phyloP scores from a whole-genome alignment of 2,113 vertebrate genomes.

The Centropristis striata region DNA sequence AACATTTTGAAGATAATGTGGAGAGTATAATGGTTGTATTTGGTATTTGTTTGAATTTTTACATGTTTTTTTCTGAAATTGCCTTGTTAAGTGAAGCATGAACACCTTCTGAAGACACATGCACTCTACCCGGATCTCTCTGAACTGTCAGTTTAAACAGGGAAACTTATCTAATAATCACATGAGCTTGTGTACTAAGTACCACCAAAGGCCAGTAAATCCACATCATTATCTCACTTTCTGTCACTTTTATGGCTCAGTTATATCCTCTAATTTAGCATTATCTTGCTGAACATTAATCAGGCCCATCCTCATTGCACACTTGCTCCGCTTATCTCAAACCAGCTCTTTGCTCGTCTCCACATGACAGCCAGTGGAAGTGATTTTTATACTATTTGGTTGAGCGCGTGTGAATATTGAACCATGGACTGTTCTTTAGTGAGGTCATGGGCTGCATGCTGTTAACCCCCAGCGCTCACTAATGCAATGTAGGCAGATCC shows the following conservation, averaged over 20 bases:
- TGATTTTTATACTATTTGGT: constrained; percentile 54
- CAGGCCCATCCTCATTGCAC: constrained; percentile 40
- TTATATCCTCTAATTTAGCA: constrained; percentile 53
- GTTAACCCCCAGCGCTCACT: constrained; percentile 15
- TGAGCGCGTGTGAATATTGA: constrained; percentile 52
- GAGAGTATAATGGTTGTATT: not conserved
- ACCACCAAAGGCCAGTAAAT: constrained; percentile 52
- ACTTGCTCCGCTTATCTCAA: constrained; percentile 46
- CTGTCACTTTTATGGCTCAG: constrained; percentile 58
- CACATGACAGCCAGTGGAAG: not conserved
- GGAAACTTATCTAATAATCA: constrained; percentile 36
- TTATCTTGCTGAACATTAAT: constrained; percentile 63
- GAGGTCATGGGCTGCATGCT: constrained; percentile 23
- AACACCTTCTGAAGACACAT: not conserved
- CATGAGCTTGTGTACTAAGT: constrained; percentile 34
- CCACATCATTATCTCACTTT: constrained; percentile 58
- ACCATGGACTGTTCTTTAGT: constrained; percentile 41
- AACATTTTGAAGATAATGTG: no score
- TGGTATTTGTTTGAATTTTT: not conserved
- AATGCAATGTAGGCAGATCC: constrained; percentile 11
- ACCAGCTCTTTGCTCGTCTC: constrained; percentile 13
- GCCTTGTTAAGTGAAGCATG: no score
- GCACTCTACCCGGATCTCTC: not conserved
- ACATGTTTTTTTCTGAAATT: not conserved
- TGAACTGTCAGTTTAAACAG: constrained; percentile 4